phyloP scores from a whole-genome alignment of 2,113 vertebrate genomes.

The Apodemus speciosus region DNA sequence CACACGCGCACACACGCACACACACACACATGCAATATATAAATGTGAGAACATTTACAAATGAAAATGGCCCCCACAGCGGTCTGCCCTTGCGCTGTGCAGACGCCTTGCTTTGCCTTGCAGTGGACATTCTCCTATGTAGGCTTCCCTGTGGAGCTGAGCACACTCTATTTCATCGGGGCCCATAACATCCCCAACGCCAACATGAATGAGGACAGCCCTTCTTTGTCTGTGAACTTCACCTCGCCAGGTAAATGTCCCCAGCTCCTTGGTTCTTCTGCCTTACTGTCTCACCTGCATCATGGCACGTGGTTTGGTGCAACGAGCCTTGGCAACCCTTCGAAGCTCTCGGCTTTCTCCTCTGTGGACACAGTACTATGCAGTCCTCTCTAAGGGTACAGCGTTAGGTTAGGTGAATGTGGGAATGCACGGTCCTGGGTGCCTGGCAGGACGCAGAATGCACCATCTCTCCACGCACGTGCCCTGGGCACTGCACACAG shows the following conservation, averaged over 20 bases:
- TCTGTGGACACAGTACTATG: background rate
- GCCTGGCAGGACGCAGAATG: background rate
- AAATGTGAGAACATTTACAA: background rate
- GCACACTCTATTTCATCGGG: constrained; percentile 62
- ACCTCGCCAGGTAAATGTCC: constrained; percentile 73
- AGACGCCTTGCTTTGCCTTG: constrained; percentile 64
- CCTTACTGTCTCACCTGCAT: background rate
- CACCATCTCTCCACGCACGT: background rate
- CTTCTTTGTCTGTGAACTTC: background rate
- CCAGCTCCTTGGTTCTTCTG: background rate
- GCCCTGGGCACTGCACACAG: background rate
- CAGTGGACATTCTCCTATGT: constrained; percentile 84
- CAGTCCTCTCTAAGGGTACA: background rate
- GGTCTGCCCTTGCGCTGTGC: too few relatives aligned
- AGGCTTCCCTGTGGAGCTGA: constrained; percentile 73
- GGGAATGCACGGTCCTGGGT: background rate
- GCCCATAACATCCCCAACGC: constrained; percentile 79
- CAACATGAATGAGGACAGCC: constrained; percentile 70
- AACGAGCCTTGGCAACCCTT: background rate
- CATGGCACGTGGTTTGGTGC: background rate
- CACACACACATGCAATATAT: background rate
- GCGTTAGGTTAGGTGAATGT: background rate
- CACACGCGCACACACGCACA: background rate
- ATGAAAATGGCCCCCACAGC: background rate
- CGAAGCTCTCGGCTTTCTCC: background rate